Conservation (phyloP, 2,797 vertebrate genomes). For the Cirrhinus molitorella region DNA sequence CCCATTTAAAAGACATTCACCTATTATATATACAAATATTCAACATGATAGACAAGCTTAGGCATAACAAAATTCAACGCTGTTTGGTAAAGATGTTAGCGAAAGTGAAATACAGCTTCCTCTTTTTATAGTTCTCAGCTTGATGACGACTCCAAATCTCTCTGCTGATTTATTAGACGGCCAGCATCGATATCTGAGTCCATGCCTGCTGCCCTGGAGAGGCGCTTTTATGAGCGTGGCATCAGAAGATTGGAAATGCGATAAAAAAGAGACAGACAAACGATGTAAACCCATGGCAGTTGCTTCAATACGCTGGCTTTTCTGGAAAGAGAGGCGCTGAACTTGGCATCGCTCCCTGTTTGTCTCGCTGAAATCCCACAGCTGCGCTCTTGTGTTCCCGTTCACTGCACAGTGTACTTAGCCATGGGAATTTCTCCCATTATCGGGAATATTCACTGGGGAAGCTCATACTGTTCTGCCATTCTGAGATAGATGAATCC, state of each 20-base stretch:
- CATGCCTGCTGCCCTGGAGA: constrained; percentile 1
- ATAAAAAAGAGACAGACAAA: constrained; percentile 54
- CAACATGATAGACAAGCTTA: not conserved
- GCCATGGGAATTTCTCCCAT: constrained; percentile 24
- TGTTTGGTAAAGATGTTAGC: not conserved
- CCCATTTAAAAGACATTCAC: not conserved
- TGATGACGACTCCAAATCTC: constrained; percentile 41
- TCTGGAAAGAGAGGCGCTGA: constrained; percentile 14
- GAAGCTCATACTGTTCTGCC: not conserved
- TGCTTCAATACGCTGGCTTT: constrained; percentile 23
- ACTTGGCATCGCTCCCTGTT: constrained; percentile 29
- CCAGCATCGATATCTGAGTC: constrained; percentile 27
- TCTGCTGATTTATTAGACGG: constrained; percentile 51
- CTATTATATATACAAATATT: not conserved
- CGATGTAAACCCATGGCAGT: constrained; percentile 25
- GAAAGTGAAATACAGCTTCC: constrained; percentile 43
- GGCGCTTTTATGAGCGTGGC: constrained; percentile 38
- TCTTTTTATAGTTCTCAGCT: constrained; percentile 36
- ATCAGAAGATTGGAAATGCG: constrained; percentile 51
- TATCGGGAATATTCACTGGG: constrained; percentile 18
- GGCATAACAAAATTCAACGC: not conserved
- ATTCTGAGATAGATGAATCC: constrained; percentile 17
- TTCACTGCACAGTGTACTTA: constrained; percentile 17
- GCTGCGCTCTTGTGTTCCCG: constrained; percentile 7
- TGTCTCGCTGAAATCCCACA: constrained; percentile 12